Evolutionary conservation across 2,888 invertebrate species (phyloP).

Genomic region (Endomychus coccineus): DNA sequence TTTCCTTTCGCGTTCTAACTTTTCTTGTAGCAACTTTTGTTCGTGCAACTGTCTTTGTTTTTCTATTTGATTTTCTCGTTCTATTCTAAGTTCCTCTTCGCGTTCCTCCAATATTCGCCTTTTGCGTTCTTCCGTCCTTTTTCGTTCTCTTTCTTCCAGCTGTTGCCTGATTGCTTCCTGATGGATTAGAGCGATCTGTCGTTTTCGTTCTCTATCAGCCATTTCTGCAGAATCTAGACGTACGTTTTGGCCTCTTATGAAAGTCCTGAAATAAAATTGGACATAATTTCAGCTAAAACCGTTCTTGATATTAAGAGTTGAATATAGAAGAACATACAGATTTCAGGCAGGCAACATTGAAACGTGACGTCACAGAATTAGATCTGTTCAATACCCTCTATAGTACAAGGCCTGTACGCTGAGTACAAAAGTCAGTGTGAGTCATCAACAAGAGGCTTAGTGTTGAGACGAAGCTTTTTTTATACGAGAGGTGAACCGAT

Average conservation of each 20-base stretch:
- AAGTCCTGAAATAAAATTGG: slow-evolving; percentile 50
- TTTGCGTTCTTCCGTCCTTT: slow-evolving; percentile 69
- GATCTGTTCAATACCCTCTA: no score
- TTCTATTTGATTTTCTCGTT: slow-evolving; percentile 65
- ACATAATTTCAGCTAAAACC: no score
- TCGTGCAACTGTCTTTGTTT: slow-evolving; percentile 65
- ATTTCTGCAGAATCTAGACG: slow-evolving; percentile 72
- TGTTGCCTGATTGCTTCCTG: slow-evolving; percentile 81
- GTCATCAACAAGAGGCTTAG: no score
- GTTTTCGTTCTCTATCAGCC: slow-evolving; percentile 72
- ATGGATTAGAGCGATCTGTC: slow-evolving; percentile 76
- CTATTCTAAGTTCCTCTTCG: slow-evolving; percentile 71
- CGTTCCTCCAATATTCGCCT: slow-evolving; percentile 67
- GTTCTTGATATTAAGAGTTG: no score
- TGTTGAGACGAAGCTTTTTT: no score
- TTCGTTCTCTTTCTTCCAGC: slow-evolving; percentile 72
- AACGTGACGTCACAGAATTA: no score
- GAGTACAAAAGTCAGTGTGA: no score
- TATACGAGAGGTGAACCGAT: no score
- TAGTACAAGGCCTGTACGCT: no score
- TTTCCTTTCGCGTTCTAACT: slow-evolving; percentile 62
- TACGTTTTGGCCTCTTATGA: slow-evolving; percentile 79
- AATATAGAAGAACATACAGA: no score
- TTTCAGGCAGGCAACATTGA: no score
- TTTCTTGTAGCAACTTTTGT: slow-evolving; percentile 56